These are phyloP conservation scores for Ophioninae sp. DNA, from an alignment of 2,888 invertebrate species.

Conservation along the genomic window DNA sequence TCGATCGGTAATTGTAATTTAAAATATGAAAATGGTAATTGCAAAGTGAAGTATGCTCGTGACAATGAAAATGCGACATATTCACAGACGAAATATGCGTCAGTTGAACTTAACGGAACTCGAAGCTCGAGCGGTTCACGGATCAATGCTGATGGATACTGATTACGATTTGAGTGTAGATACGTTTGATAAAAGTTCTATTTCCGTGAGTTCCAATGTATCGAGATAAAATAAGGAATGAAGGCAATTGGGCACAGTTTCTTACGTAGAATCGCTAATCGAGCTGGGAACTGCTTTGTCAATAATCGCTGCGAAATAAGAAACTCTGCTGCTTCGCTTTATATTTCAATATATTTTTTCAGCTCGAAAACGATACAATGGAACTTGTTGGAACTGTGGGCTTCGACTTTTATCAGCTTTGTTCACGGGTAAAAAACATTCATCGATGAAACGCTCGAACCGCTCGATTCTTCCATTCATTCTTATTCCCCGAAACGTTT, in stretches of 20 bases:
- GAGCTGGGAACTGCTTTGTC: no score
- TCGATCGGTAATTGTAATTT: constrained; percentile 3
- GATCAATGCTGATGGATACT: neutral
- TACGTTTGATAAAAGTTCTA: neutral
- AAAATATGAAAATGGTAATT: constrained; percentile 1
- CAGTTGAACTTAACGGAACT: neutral
- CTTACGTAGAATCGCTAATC: neutral
- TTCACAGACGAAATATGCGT: neutral
- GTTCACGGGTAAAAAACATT: neutral
- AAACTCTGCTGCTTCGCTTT: neutral
- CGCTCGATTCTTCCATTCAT: neutral
- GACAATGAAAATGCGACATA: constrained; percentile 12
- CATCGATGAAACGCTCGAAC: neutral
- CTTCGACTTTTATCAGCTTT: neutral
- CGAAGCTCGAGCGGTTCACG: neutral
- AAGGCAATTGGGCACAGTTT: neutral
- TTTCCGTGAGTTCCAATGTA: no score
- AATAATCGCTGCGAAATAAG: no score
- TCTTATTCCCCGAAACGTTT: neutral
- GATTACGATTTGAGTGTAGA: neutral
- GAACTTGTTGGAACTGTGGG: neutral
- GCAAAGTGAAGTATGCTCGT: neutral
- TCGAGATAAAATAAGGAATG: neutral
- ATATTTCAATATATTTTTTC: neutral
- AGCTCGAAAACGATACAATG: neutral